Conservation (phyloP, 2,888 invertebrate genomes). For the Heteromyza rotundicornis region DNA sequence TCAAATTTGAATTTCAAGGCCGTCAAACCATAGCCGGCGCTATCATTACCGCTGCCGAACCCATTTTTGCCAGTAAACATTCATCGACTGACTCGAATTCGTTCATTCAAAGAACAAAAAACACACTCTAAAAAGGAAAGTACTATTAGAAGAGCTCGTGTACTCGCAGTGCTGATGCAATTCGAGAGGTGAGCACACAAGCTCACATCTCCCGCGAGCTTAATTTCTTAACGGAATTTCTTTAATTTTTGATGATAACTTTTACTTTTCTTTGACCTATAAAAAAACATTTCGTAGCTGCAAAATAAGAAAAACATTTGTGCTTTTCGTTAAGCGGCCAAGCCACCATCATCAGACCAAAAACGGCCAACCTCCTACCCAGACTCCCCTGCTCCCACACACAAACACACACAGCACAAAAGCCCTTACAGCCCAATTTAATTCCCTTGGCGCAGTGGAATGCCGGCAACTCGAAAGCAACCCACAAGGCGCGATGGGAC, state of each 20-base stretch:
- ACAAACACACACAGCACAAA: slow-evolving; percentile 4
- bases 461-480: not conserved
- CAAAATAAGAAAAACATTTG: slow-evolving; percentile 12
- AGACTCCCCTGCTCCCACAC: not conserved
- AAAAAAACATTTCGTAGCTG: slow-evolving; percentile 12
- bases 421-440: not conserved
- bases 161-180: too few relatives aligned
- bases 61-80: not conserved
- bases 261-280: slow-evolving; percentile 29
- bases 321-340: slow-evolving; percentile 14
- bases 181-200: too few relatives aligned
- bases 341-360: not conserved
- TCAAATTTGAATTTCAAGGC: slow-evolving; percentile 1
- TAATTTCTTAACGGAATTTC: slow-evolving; percentile 21
- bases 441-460: not conserved
- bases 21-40: not conserved
- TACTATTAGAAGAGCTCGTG: too few relatives aligned
- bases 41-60: not conserved
- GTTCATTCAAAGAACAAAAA: too few relatives aligned
- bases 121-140: too few relatives aligned
- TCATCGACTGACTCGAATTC: too few relatives aligned
- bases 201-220: slow-evolving; percentile 7
- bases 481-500: not conserved
- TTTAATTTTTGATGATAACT: slow-evolving; percentile 28
- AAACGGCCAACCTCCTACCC: not conserved